Conservation (phyloP, 2,113 vertebrate species). For the Eulacestoma nigropectus region DNA sequence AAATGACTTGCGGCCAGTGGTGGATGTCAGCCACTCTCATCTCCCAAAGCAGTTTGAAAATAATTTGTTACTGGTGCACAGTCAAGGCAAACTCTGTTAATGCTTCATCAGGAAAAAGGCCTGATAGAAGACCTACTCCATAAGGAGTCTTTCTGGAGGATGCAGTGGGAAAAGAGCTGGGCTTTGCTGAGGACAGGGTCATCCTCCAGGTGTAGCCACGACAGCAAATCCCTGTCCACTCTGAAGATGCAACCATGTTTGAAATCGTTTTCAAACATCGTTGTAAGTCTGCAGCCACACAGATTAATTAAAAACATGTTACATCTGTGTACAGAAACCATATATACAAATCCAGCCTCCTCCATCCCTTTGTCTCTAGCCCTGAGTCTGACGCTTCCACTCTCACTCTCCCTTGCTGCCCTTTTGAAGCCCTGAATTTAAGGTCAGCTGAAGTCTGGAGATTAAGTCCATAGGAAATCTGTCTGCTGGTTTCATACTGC, state of each 20-base stretch:
- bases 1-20: not conserved
- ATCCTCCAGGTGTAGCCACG: not conserved
- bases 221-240: not conserved
- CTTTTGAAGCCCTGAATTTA: slow-evolving; percentile 36
- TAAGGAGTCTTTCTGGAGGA: not conserved
- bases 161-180: not conserved
- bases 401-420: not conserved
- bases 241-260: not conserved
- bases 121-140: not conserved
- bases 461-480: slow-evolving; percentile 36
- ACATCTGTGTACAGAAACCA: slow-evolving; percentile 41
- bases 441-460: slow-evolving; percentile 46
- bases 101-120: not conserved
- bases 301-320: slow-evolving; percentile 28
- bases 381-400: not conserved
- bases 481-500: not conserved
- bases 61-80: not conserved
- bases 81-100: not conserved
- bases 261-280: slow-evolving; percentile 50
- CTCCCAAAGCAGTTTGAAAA: not conserved
- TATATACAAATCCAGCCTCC: not conserved
- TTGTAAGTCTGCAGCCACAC: slow-evolving; percentile 7
- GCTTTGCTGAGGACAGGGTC: not conserved
- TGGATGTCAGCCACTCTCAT: not conserved
- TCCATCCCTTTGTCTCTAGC: slow-evolving; percentile 1